A percentile compares a stretch with the other conserved stretches of the same genome.
These are phyloP conservation scores for Anagyrus pseudococci DNA, from an alignment of 2,888 invertebrate genomes.

Conservation along the genomic window DNA sequence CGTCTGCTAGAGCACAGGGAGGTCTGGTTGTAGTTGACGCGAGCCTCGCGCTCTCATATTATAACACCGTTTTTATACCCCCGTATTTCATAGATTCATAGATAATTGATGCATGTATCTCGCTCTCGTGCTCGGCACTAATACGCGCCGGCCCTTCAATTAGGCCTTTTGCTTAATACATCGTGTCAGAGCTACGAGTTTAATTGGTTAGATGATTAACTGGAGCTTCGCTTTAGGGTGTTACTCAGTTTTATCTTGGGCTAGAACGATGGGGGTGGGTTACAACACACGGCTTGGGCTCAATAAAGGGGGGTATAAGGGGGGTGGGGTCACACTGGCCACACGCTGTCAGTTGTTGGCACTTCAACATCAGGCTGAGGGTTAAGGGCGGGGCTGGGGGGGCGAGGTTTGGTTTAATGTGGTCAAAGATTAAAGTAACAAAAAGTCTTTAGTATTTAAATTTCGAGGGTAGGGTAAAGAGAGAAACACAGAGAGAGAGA, in stretches of 20 bases:
- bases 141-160: too few relatives aligned
- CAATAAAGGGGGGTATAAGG: background rate
- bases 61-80: background rate
- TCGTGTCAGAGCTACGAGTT: background rate
- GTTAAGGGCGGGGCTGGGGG: too few relatives aligned
- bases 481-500: too few relatives aligned
- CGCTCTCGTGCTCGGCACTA: too few relatives aligned
- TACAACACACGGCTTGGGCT: background rate
- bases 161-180: background rate
- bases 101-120: background rate
- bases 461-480: background rate
- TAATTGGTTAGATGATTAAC: background rate
- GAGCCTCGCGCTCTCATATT: background rate
- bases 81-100: background rate
- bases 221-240: background rate
- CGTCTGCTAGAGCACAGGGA: conserved; percentile 34
- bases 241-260: background rate
- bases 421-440: background rate
- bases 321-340: background rate
- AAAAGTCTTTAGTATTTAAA: background rate
- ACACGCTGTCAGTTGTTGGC: background rate
- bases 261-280: background rate
- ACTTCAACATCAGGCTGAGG: background rate
- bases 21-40: background rate
- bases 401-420: background rate